These are phyloP conservation scores for Cynopterus brachyotis DNA, from an alignment of 2,113 vertebrate genomes.

Conservation along the genomic window DNA sequence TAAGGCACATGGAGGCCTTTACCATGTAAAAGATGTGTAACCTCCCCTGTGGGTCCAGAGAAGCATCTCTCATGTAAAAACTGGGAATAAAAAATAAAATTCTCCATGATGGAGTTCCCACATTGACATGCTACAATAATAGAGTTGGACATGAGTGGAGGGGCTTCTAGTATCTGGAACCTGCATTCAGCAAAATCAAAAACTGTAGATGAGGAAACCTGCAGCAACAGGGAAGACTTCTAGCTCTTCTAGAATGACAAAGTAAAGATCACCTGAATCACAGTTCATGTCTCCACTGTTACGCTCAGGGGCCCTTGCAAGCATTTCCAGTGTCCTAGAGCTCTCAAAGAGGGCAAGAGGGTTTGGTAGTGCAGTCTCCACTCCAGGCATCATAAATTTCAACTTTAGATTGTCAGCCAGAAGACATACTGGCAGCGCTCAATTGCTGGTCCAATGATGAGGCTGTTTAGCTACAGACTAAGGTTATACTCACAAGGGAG, in stretches of 20 bases:
- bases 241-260: background rate
- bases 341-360: background rate
- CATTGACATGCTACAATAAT: background rate
- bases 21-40: slow-evolving; percentile 23
- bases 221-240: background rate
- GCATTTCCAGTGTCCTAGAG: background rate
- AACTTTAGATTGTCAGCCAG: slow-evolving; percentile 31
- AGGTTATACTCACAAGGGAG: slow-evolving; percentile 60
- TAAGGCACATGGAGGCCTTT: background rate
- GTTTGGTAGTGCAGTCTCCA: background rate
- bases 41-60: background rate
- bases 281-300: background rate
- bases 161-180: background rate
- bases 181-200: background rate
- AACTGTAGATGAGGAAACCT: background rate
- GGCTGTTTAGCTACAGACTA: slow-evolving; percentile 54
- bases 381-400: slow-evolving; percentile 33
- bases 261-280: background rate
- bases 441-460: slow-evolving; percentile 41
- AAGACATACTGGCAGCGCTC: slow-evolving; percentile 25
- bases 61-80: slow-evolving; percentile 40
- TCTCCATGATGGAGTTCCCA: background rate
- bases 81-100: slow-evolving; percentile 13
- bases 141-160: background rate
- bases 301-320: background rate